Conservation (phyloP, 2,797 vertebrate genomes). For the Prunella strophiata region DNA sequence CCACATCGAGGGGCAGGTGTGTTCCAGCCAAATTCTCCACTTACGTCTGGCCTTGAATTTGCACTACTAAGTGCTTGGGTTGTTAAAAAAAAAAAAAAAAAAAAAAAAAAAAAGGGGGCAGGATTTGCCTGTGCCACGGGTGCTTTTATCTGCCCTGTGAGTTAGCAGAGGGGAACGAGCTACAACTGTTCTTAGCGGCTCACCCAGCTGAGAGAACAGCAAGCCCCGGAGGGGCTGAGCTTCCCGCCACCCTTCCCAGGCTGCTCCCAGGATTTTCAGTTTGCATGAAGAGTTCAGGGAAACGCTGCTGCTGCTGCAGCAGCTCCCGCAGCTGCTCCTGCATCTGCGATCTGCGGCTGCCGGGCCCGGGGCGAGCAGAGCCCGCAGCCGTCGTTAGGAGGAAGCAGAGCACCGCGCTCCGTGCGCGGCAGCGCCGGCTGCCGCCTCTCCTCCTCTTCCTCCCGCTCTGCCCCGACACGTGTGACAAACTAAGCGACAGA, state of each 20-base stretch:
- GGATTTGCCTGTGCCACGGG: background rate
- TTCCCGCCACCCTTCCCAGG: background rate
- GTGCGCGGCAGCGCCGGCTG: rapidly evolving
- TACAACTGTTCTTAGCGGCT: background rate
- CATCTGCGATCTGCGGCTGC: rapidly evolving
- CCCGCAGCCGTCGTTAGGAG: slow-evolving; percentile 46
- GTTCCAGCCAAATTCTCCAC: background rate
- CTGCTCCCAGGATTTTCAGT: background rate
- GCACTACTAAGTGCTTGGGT: background rate
- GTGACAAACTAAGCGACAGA: background rate
- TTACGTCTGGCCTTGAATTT: background rate
- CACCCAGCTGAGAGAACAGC: background rate
- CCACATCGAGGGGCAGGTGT: background rate
- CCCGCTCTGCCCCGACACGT: background rate
- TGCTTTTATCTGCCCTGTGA: background rate
- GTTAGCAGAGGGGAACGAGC: background rate
- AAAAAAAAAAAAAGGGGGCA: background rate
- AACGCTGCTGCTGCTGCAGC: rapidly evolving
- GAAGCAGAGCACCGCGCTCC: slow-evolving; percentile 31
- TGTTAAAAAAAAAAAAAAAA: background rate
- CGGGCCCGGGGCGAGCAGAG: background rate
- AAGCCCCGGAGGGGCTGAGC: background rate
- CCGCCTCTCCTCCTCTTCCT: background rate
- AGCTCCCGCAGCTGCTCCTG: background rate
- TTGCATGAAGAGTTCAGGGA: background rate